phyloP scores from a whole-genome alignment of 2,113 vertebrate species.

The Zingel zingel region DNA sequence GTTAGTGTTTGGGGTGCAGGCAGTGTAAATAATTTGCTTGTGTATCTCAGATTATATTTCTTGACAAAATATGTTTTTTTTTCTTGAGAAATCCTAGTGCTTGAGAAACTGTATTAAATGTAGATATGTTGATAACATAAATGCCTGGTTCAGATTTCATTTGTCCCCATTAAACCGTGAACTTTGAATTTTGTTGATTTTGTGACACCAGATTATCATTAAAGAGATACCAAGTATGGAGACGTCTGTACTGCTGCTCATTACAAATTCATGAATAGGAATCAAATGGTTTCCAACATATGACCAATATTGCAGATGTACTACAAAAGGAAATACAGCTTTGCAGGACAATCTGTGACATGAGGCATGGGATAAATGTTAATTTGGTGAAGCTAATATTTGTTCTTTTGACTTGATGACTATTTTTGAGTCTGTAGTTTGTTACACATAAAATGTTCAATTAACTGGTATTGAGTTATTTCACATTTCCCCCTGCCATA shows the following conservation, averaged over 20 bases:
- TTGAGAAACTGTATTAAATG: slow-evolving; percentile 83
- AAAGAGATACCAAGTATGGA: slow-evolving; percentile 26
- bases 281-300: not conserved
- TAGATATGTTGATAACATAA: slow-evolving; percentile 83
- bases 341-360: not conserved
- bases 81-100: slow-evolving; percentile 67
- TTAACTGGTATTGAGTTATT: not conserved
- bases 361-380: not conserved
- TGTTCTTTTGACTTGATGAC: not conserved
- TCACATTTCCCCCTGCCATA: not conserved
- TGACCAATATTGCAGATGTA: not conserved
- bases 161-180: slow-evolving; percentile 64
- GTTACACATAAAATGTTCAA: no score
- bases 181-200: slow-evolving; percentile 54
- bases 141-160: slow-evolving; percentile 61
- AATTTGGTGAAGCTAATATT: not conserved
- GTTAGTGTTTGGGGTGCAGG: slow-evolving; percentile 46
- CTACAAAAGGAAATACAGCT: not conserved
- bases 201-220: slow-evolving; percentile 32
- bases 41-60: slow-evolving; percentile 75
- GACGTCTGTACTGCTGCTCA: slow-evolving; percentile 6
- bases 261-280: not conserved
- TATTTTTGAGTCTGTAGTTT: not conserved
- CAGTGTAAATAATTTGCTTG: slow-evolving; percentile 76
- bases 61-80: slow-evolving; percentile 54